Conservation (phyloP, 2,113 vertebrate species). For the Ophiodon elongatus region DNA sequence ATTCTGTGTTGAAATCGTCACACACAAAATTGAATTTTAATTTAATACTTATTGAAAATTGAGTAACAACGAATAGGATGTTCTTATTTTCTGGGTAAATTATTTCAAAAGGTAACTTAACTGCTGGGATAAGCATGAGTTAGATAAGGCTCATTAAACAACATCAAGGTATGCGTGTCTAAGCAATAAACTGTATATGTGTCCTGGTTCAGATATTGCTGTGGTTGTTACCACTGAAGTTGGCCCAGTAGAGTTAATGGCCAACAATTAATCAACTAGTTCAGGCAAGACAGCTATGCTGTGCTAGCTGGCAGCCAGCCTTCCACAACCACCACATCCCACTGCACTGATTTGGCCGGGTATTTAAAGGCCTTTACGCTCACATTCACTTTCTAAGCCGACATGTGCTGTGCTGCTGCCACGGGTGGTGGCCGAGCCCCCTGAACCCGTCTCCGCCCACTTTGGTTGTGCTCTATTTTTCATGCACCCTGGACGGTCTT, state of each 20-base stretch:
- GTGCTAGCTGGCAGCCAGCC: slow-evolving; percentile 46
- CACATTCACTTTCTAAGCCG: slow-evolving; percentile 19
- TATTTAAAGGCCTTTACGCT: slow-evolving; percentile 57
- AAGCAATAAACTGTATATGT: slow-evolving; percentile 21
- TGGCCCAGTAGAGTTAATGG: not conserved
- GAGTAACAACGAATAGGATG: not conserved
- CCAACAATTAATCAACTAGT: slow-evolving; percentile 22
- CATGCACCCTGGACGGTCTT: not conserved
- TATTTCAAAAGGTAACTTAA: not conserved
- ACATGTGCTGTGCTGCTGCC: slow-evolving; percentile 40
- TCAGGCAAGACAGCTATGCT: slow-evolving; percentile 42
- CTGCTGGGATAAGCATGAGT: not conserved
- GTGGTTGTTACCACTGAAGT: slow-evolving; percentile 12
- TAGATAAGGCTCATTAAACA: not conserved
- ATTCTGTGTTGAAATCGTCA: slow-evolving; percentile 2
- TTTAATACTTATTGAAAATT: not conserved
- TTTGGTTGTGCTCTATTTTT: slow-evolving; percentile 36
- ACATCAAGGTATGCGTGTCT: not conserved
- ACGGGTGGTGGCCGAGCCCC: slow-evolving; percentile 1
- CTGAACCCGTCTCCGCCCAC: not conserved
- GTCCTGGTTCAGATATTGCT: slow-evolving; percentile 35
- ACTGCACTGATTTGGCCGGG: slow-evolving; percentile 21
- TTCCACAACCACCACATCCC: slow-evolving; percentile 18
- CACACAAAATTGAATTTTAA: not conserved
- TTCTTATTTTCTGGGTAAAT: not conserved